Evolutionary conservation across 30 jellyfish, hydroid and myxozoan genomes (phyloP).

Genomic region (Phacellophora camtschatica): DNA sequence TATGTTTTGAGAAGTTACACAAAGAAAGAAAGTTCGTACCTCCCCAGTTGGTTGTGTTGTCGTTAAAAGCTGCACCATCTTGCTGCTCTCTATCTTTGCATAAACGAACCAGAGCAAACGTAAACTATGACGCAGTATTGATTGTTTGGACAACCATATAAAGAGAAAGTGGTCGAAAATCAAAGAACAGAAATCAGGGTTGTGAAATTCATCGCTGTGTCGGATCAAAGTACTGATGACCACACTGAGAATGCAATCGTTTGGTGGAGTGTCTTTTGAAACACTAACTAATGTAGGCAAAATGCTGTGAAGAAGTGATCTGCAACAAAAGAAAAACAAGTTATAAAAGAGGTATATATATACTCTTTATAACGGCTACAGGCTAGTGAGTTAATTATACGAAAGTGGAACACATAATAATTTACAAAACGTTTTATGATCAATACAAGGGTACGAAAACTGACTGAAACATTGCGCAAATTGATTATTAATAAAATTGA

Average conservation of each 20-base stretch:
- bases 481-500: no score
- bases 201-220: conserved; percentile 64
- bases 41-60: conserved; percentile 77
- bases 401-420: no score
- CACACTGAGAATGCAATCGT: conserved; percentile 50
- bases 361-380: no score
- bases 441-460: no score
- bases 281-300: conserved; percentile 63
- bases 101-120: conserved; percentile 79
- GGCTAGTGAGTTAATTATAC: no score
- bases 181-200: conserved; percentile 45
- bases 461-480: no score
- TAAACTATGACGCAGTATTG: conserved; percentile 69
- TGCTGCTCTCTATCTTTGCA: conserved; percentile 72
- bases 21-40: no score
- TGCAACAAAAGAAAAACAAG: background rate
- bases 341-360: no score
- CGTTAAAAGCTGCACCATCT: conserved; percentile 73
- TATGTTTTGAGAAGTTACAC: background rate
- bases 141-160: conserved; percentile 76
- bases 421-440: no score
- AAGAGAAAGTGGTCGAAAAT: conserved; percentile 77
- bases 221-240: conserved; percentile 45
- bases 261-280: conserved; percentile 53
- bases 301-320: conserved; percentile 42